Conservation (phyloP, 2,113 vertebrate species). For the Noturus placidus region DNA sequence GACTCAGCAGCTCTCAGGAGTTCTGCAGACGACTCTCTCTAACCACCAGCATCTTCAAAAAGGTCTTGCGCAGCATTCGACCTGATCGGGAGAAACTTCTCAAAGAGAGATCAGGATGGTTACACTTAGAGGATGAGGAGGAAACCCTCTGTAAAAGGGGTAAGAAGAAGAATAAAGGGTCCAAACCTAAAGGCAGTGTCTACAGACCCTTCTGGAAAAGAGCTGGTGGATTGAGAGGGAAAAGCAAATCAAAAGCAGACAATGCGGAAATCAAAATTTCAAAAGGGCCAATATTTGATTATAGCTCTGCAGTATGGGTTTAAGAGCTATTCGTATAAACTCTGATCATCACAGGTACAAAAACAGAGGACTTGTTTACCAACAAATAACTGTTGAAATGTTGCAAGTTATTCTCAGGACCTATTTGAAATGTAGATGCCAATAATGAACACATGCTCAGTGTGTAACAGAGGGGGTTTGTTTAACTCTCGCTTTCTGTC, state of each 20-base stretch:
- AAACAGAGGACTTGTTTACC: background rate
- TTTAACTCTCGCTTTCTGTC: conserved; percentile 15
- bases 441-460: background rate
- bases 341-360: conserved; percentile 11
- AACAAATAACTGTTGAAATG: background rate
- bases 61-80: conserved; percentile 78
- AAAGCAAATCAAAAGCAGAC: conserved; percentile 54
- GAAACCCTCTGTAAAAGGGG: conserved; percentile 69
- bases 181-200: conserved; percentile 73
- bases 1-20: conserved; percentile 69
- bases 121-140: conserved; percentile 62
- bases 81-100: conserved; percentile 78
- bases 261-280: conserved; percentile 17
- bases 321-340: conserved; percentile 57
- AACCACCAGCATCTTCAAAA: conserved; percentile 82
- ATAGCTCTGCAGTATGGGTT: conserved; percentile 83
- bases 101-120: conserved; percentile 80
- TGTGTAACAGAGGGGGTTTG: background rate
- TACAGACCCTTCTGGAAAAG: conserved; percentile 68
- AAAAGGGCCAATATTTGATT: conserved; percentile 70
- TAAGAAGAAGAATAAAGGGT: conserved; percentile 65
- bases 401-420: conserved; percentile 2
- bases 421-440: background rate
- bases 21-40: conserved; percentile 78
- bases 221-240: conserved; percentile 55